A percentile compares a stretch with the other conserved stretches of the same genome.
Evolutionary conservation across 2,113 vertebrate genomes (phyloP).

Genomic region (Aythya baeri): DNA sequence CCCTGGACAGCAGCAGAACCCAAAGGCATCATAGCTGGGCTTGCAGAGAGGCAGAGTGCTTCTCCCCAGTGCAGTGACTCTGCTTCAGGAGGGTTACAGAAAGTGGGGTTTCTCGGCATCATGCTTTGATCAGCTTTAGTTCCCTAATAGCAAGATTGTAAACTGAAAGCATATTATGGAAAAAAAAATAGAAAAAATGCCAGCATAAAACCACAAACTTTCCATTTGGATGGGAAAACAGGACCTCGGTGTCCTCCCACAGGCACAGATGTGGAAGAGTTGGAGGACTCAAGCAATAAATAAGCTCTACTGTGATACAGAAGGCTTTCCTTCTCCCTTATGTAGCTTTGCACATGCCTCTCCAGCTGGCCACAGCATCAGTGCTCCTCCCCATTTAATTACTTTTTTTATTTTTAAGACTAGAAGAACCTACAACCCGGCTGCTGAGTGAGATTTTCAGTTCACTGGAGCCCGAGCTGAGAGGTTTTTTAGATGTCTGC

Average conservation of each 20-base stretch:
- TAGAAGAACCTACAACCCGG: neutral
- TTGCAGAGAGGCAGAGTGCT: neutral
- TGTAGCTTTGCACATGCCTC: neutral
- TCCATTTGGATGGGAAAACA: neutral
- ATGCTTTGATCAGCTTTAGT: neutral
- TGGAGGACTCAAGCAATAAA: neutral
- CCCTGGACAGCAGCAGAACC: neutral
- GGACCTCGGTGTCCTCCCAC: rapidly evolving
- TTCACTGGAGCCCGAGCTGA: conserved; percentile 50
- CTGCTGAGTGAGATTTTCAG: conserved; percentile 39
- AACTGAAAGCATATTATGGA: neutral
- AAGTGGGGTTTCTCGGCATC: rapidly evolving
- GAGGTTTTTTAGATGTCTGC: conserved; percentile 45
- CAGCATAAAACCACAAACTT: neutral
- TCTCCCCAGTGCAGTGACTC: neutral
- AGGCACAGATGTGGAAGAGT: neutral
- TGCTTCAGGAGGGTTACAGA: neutral
- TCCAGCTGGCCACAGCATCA: neutral
- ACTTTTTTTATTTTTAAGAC: neutral
- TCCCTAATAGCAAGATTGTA: neutral
- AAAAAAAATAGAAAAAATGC: neutral
- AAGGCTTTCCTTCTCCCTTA: neutral
- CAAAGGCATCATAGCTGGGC: neutral
- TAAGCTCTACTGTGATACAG: neutral
- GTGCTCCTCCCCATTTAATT: neutral